These are phyloP conservation scores for Acanthosepion lycidas DNA, from an alignment of 2,888 invertebrate genomes.

Conservation along the genomic window DNA sequence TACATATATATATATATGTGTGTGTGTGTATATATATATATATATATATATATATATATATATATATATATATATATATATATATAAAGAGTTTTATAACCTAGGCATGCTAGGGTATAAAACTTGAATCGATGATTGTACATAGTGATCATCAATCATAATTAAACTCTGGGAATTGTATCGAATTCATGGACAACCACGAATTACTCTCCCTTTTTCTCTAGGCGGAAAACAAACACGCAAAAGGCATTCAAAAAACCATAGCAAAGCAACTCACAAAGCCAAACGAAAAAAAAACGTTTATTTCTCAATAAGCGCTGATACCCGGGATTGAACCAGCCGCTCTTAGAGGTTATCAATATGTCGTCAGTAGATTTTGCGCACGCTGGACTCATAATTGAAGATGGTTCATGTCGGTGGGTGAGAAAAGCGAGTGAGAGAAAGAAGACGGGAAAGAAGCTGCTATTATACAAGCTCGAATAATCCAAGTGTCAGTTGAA, in stretches of 20 bases:
- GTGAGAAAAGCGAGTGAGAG: background rate
- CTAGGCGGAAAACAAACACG: background rate
- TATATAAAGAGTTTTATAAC: too few species aligned
- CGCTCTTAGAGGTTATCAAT: background rate
- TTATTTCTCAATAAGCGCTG: background rate
- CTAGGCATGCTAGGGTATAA: too few species aligned
- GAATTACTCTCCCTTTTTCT: too few species aligned
- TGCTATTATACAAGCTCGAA: background rate
- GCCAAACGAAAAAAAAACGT: background rate
- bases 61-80: background rate
- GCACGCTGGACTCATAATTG: background rate
- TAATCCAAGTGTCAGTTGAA: background rate
- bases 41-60: background rate
- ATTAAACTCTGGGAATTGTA: background rate
- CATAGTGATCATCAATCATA: background rate
- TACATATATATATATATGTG: background rate
- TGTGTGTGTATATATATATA: background rate
- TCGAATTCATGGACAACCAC: background rate
- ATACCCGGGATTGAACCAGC: background rate
- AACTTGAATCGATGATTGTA: too few species aligned
- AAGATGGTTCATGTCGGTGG: background rate
- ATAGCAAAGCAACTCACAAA: background rate
- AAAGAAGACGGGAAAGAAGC: too few species aligned
- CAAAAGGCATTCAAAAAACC: too few species aligned
- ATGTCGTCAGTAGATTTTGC: background rate